Conservation (phyloP, 1,140 invertebrate genomes). For the Bicyclus anynana region DNA sequence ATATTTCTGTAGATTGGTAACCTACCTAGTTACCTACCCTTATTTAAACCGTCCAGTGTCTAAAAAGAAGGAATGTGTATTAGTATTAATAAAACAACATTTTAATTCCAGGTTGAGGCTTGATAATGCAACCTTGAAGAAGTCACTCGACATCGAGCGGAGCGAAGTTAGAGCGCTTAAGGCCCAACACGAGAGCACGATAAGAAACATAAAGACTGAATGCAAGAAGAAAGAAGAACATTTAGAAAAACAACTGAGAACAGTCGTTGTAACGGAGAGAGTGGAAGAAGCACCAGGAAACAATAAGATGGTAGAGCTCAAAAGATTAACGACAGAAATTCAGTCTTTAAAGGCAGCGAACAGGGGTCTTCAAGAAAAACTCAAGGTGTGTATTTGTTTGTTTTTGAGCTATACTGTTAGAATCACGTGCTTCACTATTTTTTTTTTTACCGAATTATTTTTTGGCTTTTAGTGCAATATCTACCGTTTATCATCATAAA, state of each 20-base stretch:
- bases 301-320: slow-evolving; percentile 54
- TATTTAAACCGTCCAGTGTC: too few species aligned
- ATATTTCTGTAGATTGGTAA: too few species aligned
- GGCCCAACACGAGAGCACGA: slow-evolving; percentile 62
- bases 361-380: slow-evolving; percentile 74
- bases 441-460: too few species aligned
- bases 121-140: slow-evolving; percentile 72
- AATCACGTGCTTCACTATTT: too few species aligned
- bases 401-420: too few species aligned
- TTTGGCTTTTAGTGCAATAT: too few species aligned
- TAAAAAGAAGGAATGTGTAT: too few species aligned
- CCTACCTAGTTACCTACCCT: too few species aligned
- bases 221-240: slow-evolving; percentile 67
- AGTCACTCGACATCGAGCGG: slow-evolving; percentile 75
- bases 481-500: too few species aligned
- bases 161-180: slow-evolving; percentile 74
- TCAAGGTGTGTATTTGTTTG: slow-evolving; percentile 51
- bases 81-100: too few species aligned
- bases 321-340: slow-evolving; percentile 64
- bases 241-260: slow-evolving; percentile 68
- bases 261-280: slow-evolving; percentile 49
- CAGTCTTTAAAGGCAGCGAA: slow-evolving; percentile 73
- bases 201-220: slow-evolving; percentile 72
- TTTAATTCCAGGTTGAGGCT: slow-evolving; percentile 57
- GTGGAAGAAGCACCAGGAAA: slow-evolving; percentile 37